Conservation (phyloP, 2,797 vertebrate species). For the Anguilla anguilla region DNA sequence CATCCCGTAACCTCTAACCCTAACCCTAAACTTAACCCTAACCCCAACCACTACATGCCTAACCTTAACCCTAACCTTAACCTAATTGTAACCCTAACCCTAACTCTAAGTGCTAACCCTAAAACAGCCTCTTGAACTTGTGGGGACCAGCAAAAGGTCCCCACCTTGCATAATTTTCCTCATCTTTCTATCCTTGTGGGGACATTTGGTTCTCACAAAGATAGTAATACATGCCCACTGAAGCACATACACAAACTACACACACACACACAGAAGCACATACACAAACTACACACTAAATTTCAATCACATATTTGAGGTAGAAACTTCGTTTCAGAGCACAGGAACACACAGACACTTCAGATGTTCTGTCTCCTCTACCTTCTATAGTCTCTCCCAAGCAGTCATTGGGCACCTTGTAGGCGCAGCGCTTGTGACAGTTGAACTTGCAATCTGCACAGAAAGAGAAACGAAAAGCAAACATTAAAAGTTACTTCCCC, state of each 20-base stretch:
- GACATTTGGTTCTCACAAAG: no score
- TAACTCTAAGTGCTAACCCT: no score
- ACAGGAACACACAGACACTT: background rate
- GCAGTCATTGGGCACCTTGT: conserved; percentile 88
- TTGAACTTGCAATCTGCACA: conserved; percentile 90
- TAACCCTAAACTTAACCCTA: no score
- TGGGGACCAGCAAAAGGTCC: no score
- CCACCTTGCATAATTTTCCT: no score
- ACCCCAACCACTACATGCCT: no score
- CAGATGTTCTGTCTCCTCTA: conserved; percentile 54
- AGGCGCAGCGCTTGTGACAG: conserved; percentile 89
- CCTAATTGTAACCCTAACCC: no score
- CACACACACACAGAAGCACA: background rate
- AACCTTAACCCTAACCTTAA: no score
- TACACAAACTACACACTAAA: background rate
- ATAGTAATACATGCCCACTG: no score
- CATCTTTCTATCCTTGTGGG: no score
- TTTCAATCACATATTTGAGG: background rate
- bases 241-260: background rate
- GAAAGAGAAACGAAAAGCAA: conserved; percentile 27
- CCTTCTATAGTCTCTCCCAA: conserved; percentile 85
- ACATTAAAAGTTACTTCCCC: background rate
- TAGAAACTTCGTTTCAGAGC: background rate
- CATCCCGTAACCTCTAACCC: no score
- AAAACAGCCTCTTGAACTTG: no score